Percentiles rank a stretch among this genome's conserved stretches.
These are phyloP conservation scores for Nerophis ophidion DNA, from an alignment of 2,113 vertebrate species.

Conservation along the genomic window DNA sequence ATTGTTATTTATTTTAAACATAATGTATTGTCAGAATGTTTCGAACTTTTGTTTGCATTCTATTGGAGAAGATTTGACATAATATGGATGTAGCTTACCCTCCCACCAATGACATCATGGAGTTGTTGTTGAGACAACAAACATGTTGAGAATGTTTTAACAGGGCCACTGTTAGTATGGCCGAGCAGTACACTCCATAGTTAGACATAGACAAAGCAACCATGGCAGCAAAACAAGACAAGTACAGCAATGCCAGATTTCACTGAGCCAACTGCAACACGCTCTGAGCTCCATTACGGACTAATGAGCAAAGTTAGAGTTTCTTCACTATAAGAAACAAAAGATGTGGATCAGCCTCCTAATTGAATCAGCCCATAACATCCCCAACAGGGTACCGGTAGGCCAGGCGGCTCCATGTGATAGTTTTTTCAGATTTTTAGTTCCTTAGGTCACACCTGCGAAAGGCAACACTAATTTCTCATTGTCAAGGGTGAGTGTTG, in stretches of 20 bases:
- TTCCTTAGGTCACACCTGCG: background rate
- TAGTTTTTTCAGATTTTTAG: background rate
- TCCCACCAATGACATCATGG: too few relatives aligned
- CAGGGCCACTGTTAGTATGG: too few relatives aligned
- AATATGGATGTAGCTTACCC: too few relatives aligned
- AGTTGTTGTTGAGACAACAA: too few relatives aligned
- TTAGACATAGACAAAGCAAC: background rate
- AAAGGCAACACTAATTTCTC: conserved; percentile 16
- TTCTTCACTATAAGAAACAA: conserved; percentile 10
- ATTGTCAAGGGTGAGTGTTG: background rate
- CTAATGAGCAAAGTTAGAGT: conserved; percentile 1
- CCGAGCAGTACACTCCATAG: background rate
- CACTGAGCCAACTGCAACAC: conserved; percentile 1
- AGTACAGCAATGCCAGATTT: background rate
- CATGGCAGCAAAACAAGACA: background rate
- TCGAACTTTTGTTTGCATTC: too few relatives aligned
- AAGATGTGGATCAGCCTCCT: conserved; percentile 23
- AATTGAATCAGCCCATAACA: conserved; percentile 14
- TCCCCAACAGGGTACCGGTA: conserved; percentile 12
- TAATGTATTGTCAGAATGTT: too few relatives aligned
- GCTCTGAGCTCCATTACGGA: background rate
- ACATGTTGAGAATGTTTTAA: too few relatives aligned
- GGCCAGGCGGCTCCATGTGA: background rate
- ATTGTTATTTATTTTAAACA: too few relatives aligned
- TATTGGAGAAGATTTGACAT: too few relatives aligned